Base-by-base conservation (phyloP, 2,113 vertebrate species). In the Dryoscopus gambensis region DNA sequence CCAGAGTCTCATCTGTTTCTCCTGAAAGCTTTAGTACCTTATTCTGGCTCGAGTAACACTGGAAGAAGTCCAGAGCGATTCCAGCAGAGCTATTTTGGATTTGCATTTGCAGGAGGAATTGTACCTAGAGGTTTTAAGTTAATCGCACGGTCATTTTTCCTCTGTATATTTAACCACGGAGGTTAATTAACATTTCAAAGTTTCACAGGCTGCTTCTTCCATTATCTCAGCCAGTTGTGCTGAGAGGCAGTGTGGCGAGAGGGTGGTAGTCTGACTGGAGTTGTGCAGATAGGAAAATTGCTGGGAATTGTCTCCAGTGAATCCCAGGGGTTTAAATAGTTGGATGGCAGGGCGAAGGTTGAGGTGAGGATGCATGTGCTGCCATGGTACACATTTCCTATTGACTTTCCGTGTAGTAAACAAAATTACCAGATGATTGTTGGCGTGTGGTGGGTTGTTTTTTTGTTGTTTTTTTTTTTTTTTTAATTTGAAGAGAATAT, bases 401-500 rank as follows among this genome's bases (percentile, higher is more conserved):
- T 81, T 95, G 83, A 67, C 67, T 96, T 71, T 39, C 71, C 70
- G 37, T n/a, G 62, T 90, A 88, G 88, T 89, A 95, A 97, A 96
- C 89, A 95, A 84, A 90, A 95, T 92, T 82, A 86, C 74, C 86
- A 39, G 78, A 87, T 96, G 64, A 88, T 95, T 93, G 83, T 96
- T 97, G 95, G 84, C 2, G 1, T 95, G 95, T 76, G 47, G 73
- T 64, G 37, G 6, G 1, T 16, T 37, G 19, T 17, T 31, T 69
- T 69, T n/a, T n/a, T n/a, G n/a, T n/a, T n/a, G n/a, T n/a, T n/a
- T 17, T 31, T 69, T 69, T 17, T 31, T 69, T 69, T 90, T 84
- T 96, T 94, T 89, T 70, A 49, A 53, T 97, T 94, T 96, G 91
- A 97, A 90, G 87, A 91, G 87, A 94, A 69, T 97, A 67, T 98